Conservation (phyloP, 2,888 invertebrate species). For the Chloroclysta siterata region DNA sequence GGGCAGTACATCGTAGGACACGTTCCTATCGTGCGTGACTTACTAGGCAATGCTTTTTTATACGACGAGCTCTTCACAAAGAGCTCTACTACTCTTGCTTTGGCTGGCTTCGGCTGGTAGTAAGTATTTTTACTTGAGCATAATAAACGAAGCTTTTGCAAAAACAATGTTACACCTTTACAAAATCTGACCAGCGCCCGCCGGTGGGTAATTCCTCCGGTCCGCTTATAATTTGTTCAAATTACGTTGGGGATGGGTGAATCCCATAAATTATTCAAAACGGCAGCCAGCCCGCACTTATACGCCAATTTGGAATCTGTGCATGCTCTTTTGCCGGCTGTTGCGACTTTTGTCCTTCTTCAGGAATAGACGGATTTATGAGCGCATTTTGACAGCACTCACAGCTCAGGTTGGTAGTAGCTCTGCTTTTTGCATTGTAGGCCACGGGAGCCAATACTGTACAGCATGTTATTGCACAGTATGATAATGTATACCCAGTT, state of each 20-base stretch:
- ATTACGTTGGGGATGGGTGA: slow-evolving; percentile 47
- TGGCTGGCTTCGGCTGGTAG: too few species aligned
- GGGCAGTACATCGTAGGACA: too few species aligned
- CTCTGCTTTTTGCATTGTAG: too few species aligned
- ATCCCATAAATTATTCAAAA: slow-evolving; percentile 53
- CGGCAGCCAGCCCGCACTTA: slow-evolving; percentile 41
- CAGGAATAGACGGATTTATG: slow-evolving; percentile 27
- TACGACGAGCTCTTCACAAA: too few species aligned
- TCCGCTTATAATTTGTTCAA: slow-evolving; percentile 57
- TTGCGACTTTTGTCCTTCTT: slow-evolving; percentile 35
- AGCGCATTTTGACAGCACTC: slow-evolving; percentile 1
- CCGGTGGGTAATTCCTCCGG: slow-evolving; percentile 43
- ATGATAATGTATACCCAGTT: too few species aligned
- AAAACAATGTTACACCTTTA: slow-evolving; percentile 7
- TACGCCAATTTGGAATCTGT: slow-evolving; percentile 37
- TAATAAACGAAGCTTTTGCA: background rate
- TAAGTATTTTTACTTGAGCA: too few species aligned
- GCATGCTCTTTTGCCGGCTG: slow-evolving; percentile 32
- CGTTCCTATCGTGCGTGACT: too few species aligned
- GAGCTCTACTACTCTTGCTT: too few species aligned
- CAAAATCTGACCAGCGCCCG: slow-evolving; percentile 17
- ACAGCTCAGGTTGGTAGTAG: too few species aligned
- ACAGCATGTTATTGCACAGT: too few species aligned
- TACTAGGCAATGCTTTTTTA: too few species aligned
- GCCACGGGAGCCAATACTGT: background rate